Conservation (phyloP, 2,113 vertebrate genomes). For the Ctenodactylus gundi region DNA sequence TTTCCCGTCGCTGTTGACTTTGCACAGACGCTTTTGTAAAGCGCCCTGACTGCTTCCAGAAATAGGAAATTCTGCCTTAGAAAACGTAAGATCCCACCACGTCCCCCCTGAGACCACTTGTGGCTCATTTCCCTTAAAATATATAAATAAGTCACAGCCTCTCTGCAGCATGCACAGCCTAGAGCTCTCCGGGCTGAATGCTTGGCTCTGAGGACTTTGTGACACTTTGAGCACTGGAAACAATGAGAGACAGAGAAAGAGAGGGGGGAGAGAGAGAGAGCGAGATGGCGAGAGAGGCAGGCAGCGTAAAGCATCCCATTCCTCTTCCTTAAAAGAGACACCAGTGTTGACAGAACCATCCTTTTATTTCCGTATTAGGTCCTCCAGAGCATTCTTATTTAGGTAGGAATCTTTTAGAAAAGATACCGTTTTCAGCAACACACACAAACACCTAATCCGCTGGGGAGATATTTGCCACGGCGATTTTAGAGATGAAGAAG, state of each 20-base stretch:
- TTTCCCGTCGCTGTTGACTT: conserved; percentile 47
- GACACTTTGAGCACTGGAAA: conserved; percentile 62
- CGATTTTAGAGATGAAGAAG: conserved; percentile 77
- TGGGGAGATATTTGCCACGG: conserved; percentile 76
- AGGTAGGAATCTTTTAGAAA: conserved; percentile 72
- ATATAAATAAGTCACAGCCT: conserved; percentile 73
- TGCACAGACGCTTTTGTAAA: conserved; percentile 51
- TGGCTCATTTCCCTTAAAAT: conserved; percentile 78
- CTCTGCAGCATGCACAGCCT: conserved; percentile 61
- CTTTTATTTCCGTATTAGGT: conserved; percentile 78
- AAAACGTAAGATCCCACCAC: conserved; percentile 5
- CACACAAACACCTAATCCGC: conserved; percentile 78
- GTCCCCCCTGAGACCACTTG: conserved; percentile 69
- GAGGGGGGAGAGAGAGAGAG: too few relatives aligned
- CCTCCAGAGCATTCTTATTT: conserved; percentile 82
- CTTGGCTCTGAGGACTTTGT: conserved; percentile 75
- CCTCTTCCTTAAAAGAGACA: conserved; percentile 81
- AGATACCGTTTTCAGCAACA: conserved; percentile 71
- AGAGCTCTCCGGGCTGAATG: conserved; percentile 67
- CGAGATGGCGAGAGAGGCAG: rapidly evolving
- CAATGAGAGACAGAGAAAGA: rapidly evolving
- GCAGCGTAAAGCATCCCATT: conserved; percentile 46
- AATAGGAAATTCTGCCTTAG: conserved; percentile 66
- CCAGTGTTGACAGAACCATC: conserved; percentile 80
- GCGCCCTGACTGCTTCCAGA: conserved; percentile 68